Conservation (phyloP, 1,140 invertebrate species). For the Drosophila sechellia region DNA sequence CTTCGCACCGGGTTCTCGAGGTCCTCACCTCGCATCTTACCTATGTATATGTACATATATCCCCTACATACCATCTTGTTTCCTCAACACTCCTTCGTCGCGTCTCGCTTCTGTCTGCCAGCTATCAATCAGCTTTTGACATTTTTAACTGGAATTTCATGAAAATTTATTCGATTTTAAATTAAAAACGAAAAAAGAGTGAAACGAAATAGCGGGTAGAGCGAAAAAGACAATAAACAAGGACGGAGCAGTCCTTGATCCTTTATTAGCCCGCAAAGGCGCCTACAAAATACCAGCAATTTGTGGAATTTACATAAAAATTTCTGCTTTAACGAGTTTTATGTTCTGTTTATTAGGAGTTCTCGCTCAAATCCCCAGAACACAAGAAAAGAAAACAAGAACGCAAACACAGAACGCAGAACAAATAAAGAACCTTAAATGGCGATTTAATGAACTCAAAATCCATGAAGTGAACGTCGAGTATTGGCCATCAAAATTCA, state of each 20-base stretch:
- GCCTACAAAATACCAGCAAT: constrained; percentile 59
- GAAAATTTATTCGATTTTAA: constrained; percentile 83
- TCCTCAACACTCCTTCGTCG: constrained; percentile 1
- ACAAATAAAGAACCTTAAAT: constrained; percentile 78
- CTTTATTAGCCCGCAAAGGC: constrained; percentile 57
- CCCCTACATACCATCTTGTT: constrained; percentile 1
- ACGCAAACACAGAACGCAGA: constrained; percentile 45
- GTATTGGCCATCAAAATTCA: constrained; percentile 80
- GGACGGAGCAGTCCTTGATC: constrained; percentile 48
- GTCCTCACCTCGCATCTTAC: constrained; percentile 3
- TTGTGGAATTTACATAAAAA: constrained; percentile 82
- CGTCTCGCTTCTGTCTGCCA: constrained; percentile 66
- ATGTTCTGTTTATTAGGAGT: constrained; percentile 60
- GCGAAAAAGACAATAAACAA: constrained; percentile 18
- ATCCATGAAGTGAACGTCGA: constrained; percentile 77
- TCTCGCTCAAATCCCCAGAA: neutral
- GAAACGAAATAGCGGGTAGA: constrained; percentile 10
- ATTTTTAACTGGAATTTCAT: constrained; percentile 82
- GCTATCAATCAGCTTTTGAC: constrained; percentile 83
- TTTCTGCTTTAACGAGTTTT: constrained; percentile 61
- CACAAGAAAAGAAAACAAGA: constrained; percentile 48
- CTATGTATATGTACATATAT: neutral
- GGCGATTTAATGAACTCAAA: constrained; percentile 81
- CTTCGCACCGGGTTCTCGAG: constrained; percentile 41
- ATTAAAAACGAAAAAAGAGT: constrained; percentile 56